phyloP scores from a whole-genome alignment of 2,888 invertebrate genomes.

The Napeogenes sylphis region DNA sequence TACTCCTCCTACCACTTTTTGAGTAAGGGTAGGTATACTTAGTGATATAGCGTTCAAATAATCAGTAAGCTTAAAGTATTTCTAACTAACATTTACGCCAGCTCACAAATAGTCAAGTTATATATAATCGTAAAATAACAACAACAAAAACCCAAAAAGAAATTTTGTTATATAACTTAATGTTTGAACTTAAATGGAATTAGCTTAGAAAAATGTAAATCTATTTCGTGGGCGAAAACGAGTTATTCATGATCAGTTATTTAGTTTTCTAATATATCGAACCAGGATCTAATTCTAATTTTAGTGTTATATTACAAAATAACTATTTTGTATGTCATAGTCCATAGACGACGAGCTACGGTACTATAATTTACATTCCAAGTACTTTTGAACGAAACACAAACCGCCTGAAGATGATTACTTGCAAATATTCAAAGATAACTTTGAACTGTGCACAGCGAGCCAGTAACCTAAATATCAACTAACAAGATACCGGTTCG shows the following conservation, averaged over 20 bases:
- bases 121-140: too few relatives aligned
- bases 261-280: too few relatives aligned
- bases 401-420: too few relatives aligned
- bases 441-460: neutral
- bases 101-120: too few relatives aligned
- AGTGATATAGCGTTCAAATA: neutral
- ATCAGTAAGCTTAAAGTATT: neutral
- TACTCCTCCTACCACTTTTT: neutral
- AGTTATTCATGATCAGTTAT: neutral
- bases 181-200: neutral
- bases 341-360: too few relatives aligned
- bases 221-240: constrained; percentile 2
- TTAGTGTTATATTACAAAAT: neutral
- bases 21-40: too few relatives aligned
- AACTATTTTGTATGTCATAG: too few relatives aligned
- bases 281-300: neutral
- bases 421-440: too few relatives aligned
- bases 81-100: neutral
- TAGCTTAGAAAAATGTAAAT: neutral
- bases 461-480: constrained; percentile 6
- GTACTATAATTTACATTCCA: too few relatives aligned
- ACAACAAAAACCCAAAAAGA: neutral
- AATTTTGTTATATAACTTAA: neutral
- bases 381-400: too few relatives aligned
- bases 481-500: constrained; percentile 4